These are phyloP conservation scores for Eurosta solidaginis DNA, from an alignment of 1,140 invertebrate species.

Conservation along the genomic window DNA sequence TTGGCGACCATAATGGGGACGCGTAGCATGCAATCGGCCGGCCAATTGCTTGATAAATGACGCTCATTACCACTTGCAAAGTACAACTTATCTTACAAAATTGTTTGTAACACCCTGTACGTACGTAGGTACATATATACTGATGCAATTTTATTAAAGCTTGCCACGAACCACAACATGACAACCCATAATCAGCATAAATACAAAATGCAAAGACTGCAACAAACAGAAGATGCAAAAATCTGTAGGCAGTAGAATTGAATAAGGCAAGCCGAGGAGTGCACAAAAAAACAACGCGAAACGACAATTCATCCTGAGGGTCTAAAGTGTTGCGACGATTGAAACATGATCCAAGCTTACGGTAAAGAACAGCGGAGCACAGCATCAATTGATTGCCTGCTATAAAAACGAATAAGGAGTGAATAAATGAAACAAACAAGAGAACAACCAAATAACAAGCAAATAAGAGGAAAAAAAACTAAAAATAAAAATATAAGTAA, in stretches of 20 bases:
- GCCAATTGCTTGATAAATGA: too few relatives aligned
- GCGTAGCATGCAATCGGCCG: too few relatives aligned
- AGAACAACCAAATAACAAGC: too few relatives aligned
- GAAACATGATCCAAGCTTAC: constrained; percentile 7
- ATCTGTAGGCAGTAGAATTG: not conserved
- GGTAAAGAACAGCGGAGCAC: not conserved
- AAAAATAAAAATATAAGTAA: not conserved
- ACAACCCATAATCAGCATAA: constrained; percentile 26
- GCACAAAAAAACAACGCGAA: constrained; percentile 21
- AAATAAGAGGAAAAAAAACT: not conserved
- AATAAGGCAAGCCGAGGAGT: not conserved
- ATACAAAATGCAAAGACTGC: not conserved
- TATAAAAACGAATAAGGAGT: not conserved
- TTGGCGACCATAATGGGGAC: too few relatives aligned
- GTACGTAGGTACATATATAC: not conserved
- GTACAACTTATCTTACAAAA: too few relatives aligned
- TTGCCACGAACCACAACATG: constrained; percentile 27
- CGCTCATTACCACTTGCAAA: too few relatives aligned
- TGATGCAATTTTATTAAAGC: not conserved
- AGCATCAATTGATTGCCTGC: not conserved
- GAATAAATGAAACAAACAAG: not conserved
- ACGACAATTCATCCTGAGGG: constrained; percentile 26
- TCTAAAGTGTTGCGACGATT: constrained; percentile 19
- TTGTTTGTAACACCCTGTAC: not conserved
- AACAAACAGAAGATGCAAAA: not conserved